Conservation (phyloP, 2,797 vertebrate genomes). For the Myotis vivesi region DNA sequence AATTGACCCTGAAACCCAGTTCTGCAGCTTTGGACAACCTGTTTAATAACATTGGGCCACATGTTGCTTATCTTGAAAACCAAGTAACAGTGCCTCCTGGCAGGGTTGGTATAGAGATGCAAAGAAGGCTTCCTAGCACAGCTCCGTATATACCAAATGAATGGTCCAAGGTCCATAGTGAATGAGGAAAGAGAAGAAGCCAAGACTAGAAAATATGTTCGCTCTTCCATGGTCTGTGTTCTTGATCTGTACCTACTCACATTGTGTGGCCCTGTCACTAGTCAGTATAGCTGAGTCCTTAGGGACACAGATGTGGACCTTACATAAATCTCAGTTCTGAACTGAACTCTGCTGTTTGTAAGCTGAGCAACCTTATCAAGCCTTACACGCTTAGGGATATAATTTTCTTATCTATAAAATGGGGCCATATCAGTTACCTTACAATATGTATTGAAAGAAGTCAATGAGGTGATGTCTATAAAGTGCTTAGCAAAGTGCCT, state of each 20-base stretch:
- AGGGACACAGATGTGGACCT: neutral
- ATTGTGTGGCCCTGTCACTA: neutral
- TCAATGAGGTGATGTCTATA: neutral
- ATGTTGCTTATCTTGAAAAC: neutral
- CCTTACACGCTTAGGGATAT: neutral
- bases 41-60: neutral
- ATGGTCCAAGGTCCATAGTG: neutral
- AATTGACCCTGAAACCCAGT: neutral
- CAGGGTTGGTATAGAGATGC: neutral
- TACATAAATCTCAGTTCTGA: neutral
- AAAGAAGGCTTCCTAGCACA: neutral
- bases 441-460: neutral
- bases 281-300: neutral
- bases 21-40: neutral
- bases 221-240: neutral
- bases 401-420: slow-evolving; percentile 8
- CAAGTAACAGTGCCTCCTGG: neutral
- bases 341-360: neutral
- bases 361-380: neutral
- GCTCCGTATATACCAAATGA: neutral
- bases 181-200: neutral
- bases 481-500: neutral
- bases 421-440: neutral
- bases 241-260: neutral
- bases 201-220: neutral